These are phyloP conservation scores for Drosophila subobscura DNA, from an alignment of 1,140 invertebrate species.

Conservation along the genomic window DNA sequence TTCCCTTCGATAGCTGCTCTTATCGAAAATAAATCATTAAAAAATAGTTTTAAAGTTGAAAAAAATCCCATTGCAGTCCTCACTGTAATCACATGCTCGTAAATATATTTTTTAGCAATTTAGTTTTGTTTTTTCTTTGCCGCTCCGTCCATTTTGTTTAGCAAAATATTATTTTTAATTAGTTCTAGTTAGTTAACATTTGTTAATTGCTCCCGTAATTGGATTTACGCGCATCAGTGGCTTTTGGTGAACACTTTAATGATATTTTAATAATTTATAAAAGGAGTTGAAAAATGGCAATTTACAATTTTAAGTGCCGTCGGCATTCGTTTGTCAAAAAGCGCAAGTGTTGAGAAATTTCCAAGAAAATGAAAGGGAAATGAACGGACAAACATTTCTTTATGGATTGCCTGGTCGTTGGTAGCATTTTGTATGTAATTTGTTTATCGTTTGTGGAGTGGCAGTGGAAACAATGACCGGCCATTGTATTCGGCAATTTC, in stretches of 20 bases:
- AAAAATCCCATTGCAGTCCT: background rate
- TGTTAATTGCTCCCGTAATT: conserved; percentile 81
- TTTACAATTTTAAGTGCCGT: conserved; percentile 55
- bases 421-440: conserved; percentile 73
- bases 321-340: conserved; percentile 49
- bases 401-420: conserved; percentile 28
- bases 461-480: conserved; percentile 47
- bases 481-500: conserved; percentile 79
- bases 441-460: conserved; percentile 51
- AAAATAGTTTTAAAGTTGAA: background rate
- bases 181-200: conserved; percentile 79
- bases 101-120: conserved; percentile 8
- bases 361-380: conserved; percentile 31
- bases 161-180: conserved; percentile 79
- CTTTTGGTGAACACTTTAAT: conserved; percentile 59
- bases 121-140: background rate
- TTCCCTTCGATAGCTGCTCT: background rate
- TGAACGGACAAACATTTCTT: conserved; percentile 33
- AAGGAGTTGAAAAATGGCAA: conserved; percentile 31
- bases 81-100: conserved; percentile 7
- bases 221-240: conserved; percentile 72
- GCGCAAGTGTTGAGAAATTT: conserved; percentile 38
- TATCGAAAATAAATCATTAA: background rate
- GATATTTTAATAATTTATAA: conserved; percentile 74
- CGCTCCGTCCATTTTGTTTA: conserved; percentile 58